Evolutionary conservation across 1,140 invertebrate genomes (phyloP), one percentile per base, ranked within the genome.

Genomic region (Penaeus chinensis): DNA sequence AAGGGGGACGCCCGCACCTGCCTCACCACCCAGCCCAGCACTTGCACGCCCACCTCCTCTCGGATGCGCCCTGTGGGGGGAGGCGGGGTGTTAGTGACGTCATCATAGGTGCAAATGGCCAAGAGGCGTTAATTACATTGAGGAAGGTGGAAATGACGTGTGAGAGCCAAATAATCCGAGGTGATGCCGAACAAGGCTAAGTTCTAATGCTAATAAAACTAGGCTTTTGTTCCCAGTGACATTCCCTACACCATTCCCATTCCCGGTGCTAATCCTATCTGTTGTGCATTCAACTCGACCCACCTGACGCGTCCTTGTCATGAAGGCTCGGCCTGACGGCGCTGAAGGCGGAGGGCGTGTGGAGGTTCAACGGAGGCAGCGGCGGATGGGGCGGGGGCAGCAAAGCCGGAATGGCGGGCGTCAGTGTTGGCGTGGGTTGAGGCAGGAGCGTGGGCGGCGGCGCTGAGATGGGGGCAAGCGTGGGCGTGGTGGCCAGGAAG

Each of bases 11-110:
- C 27, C 19, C 81, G 60, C 20, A 74, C 61, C 13, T 82, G 79
- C 4, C 81, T 77, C 5, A 87, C 86, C 32, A 78, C 69, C 79
- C 80, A 76, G 13, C 86, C 80, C 42, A 87, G 54, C 32, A 87
- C 81, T 24, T 87, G 86, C 20, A 83, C 80, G 4, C 79, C 86
- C 19, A 82, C 65, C 60, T 87, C 86, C 22, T 87, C 86, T 65
- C 71, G 54, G 54, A 54, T 54, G 54, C 54, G 54, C 54, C 54
- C 54, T 54, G 54, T 13, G 54, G 54, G 54, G 16, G 54, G 11
- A 13, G 16, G 37, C 32, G 11, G 11, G 54, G 54, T 2, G 54
- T 16, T 54, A 54, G 54, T 54, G 54, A 54, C 54, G 16, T 54
- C 54, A 54, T 8, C 54, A 2, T 42, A 8, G 37, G 37, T 42